Conservation (phyloP, 2,888 invertebrate species). For the Fissipunctia ypsillon region DNA sequence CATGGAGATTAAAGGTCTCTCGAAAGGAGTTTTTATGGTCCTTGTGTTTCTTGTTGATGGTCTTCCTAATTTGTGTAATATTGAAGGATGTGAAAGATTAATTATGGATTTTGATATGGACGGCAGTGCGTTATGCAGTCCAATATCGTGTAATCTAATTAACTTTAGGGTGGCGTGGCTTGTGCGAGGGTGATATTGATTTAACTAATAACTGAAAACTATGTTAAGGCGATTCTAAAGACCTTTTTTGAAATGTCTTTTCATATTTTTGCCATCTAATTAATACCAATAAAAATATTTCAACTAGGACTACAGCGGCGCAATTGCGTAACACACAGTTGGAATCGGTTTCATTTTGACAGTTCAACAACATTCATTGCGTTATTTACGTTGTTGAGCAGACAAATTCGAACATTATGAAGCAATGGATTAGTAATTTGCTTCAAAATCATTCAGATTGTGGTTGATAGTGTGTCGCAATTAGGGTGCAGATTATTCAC, state of each 20-base stretch:
- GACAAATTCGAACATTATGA: too few relatives aligned
- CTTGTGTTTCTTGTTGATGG: conserved; percentile 9
- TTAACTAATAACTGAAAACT: not conserved
- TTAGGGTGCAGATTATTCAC: conserved; percentile 6
- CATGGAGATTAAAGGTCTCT: conserved; percentile 34
- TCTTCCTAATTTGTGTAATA: not conserved
- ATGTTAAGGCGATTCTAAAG: not conserved
- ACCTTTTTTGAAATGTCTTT: not conserved
- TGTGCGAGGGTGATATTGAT: not conserved
- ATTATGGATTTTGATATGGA: not conserved
- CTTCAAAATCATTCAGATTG: too few relatives aligned
- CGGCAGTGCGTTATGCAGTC: not conserved
- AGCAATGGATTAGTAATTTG: too few relatives aligned
- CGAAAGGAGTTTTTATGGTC: conserved; percentile 45
- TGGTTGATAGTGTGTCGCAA: too few relatives aligned
- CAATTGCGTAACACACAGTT: too few relatives aligned
- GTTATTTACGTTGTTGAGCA: too few relatives aligned
- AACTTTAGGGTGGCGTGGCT: not conserved
- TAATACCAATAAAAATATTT: conserved; percentile 2
- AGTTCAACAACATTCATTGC: too few relatives aligned
- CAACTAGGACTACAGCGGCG: conserved; percentile 7
- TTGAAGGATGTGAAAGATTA: not conserved
- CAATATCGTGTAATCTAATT: not conserved
- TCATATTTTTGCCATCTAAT: not conserved
- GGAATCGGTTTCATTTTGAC: too few relatives aligned